A percentile compares a stretch with the other conserved stretches of the same genome.
Conservation (phyloP, 2,888 invertebrate species). For the Syritta pipiens region DNA sequence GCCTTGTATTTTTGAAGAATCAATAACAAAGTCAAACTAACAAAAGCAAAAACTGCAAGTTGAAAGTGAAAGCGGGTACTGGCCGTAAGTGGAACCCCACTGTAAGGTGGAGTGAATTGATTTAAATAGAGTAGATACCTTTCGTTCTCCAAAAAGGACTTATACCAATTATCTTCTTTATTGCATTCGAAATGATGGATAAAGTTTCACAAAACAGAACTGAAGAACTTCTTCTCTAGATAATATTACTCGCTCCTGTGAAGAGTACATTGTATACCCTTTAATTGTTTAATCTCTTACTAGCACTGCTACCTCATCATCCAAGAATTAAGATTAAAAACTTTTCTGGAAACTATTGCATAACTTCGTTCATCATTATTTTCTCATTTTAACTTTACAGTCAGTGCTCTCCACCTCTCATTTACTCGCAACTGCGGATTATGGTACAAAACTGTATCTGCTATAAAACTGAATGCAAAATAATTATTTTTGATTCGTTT, state of each 20-base stretch:
- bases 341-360: slow-evolving; percentile 14
- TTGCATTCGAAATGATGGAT: too few relatives aligned
- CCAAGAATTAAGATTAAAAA: slow-evolving; percentile 2
- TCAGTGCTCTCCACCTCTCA: background rate
- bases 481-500: slow-evolving; percentile 15
- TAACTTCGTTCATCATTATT: slow-evolving; percentile 28
- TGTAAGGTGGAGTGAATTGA: too few relatives aligned
- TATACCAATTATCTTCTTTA: too few relatives aligned
- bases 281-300: background rate
- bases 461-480: slow-evolving; percentile 7
- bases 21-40: too few relatives aligned
- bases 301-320: slow-evolving; percentile 1
- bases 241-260: background rate
- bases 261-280: background rate
- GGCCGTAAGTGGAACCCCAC: too few relatives aligned
- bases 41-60: too few relatives aligned
- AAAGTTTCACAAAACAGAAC: background rate
- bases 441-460: background rate
- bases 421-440: background rate
- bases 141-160: too few relatives aligned
- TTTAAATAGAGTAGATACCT: too few relatives aligned
- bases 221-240: background rate
- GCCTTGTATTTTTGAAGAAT: too few relatives aligned
- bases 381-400: slow-evolving; percentile 13
- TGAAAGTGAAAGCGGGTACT: too few relatives aligned